These are phyloP conservation scores for Macaria liturata DNA, from an alignment of 2,888 invertebrate species.

Conservation along the genomic window DNA sequence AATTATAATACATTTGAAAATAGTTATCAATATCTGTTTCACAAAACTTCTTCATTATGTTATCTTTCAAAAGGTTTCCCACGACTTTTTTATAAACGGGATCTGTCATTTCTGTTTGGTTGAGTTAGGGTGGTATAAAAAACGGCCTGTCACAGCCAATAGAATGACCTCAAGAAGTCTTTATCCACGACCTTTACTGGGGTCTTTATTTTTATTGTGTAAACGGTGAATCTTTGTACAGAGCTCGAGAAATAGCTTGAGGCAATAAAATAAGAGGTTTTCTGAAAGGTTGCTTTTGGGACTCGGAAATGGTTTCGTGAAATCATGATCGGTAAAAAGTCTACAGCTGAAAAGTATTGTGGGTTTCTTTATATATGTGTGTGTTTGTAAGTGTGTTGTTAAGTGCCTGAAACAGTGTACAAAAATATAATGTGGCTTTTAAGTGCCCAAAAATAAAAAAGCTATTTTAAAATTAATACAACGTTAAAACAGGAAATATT, in stretches of 20 bases:
- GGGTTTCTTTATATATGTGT: too few relatives aligned
- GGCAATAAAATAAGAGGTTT: constrained; percentile 21
- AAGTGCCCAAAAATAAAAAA: too few relatives aligned
- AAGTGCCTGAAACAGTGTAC: too few relatives aligned
- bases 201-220: constrained; percentile 22
- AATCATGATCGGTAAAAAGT: constrained; percentile 4
- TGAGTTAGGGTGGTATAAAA: constrained; percentile 47
- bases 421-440: too few relatives aligned
- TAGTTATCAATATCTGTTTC: too few relatives aligned
- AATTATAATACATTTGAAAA: too few relatives aligned
- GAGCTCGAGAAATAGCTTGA: constrained; percentile 6
- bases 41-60: too few relatives aligned
- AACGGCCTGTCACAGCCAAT: constrained; percentile 22
- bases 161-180: constrained; percentile 14
- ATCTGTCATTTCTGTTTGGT: constrained; percentile 53
- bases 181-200: constrained; percentile 18
- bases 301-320: constrained; percentile 9
- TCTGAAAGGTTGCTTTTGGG: constrained; percentile 3
- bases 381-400: too few relatives aligned
- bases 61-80: too few relatives aligned
- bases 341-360: background rate
- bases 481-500: too few relatives aligned
- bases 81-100: constrained; percentile 28
- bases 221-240: constrained; percentile 5
- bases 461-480: too few relatives aligned